Percentiles rank a stretch among this genome's conserved stretches.
Conservation (phyloP, 1,140 invertebrate genomes). For the Brachionus plicatilis region DNA sequence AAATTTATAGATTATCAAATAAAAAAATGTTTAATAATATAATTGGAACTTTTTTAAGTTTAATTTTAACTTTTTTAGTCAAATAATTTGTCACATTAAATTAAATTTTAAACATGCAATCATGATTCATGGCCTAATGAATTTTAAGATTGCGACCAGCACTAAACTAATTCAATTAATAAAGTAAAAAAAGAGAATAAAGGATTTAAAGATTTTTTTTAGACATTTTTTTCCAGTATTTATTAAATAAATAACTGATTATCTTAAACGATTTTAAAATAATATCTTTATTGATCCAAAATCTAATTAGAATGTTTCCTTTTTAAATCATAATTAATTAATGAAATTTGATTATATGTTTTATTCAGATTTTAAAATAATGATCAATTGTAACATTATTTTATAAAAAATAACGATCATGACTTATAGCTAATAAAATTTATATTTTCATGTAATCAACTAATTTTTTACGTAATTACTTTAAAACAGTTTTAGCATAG, state of each 20-base stretch:
- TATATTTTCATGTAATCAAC: background rate
- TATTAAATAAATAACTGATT: background rate
- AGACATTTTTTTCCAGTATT: background rate
- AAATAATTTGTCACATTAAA: background rate
- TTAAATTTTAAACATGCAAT: background rate
- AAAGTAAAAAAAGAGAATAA: background rate
- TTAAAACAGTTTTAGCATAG: background rate
- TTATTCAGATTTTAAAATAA: background rate
- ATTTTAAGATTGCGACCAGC: background rate
- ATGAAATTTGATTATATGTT: background rate
- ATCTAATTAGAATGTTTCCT: background rate
- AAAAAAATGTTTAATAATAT: background rate
- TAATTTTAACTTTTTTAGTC: background rate
- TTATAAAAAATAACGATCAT: background rate
- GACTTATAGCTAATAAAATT: background rate
- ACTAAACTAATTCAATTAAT: background rate
- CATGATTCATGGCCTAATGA: background rate
- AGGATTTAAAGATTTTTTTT: background rate
- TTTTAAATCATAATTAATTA: background rate
- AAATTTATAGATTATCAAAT: background rate
- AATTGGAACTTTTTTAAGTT: background rate
- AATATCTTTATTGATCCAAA: background rate
- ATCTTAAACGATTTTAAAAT: background rate
- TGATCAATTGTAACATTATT: background rate
- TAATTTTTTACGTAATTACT: background rate